phyloP scores from a whole-genome alignment of 2,888 invertebrate species.

The Rambutsinella grinnellia region DNA sequence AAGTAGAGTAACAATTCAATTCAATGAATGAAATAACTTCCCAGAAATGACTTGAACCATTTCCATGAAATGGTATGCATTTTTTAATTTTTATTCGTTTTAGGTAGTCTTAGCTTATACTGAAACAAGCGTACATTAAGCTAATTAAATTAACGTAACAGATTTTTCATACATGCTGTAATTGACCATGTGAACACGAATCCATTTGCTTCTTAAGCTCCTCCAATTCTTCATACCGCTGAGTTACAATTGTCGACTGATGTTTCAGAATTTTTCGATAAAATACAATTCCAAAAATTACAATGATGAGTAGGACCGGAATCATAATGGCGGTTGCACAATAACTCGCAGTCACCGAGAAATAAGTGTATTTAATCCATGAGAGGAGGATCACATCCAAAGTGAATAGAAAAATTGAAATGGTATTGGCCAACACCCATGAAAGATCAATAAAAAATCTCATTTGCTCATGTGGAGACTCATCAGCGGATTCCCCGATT shows the following conservation, averaged over 20 bases:
- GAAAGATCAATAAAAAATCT: conserved; percentile 52
- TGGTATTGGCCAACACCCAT: conserved; percentile 60
- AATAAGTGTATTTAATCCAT: conserved; percentile 60
- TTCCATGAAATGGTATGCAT: too few relatives aligned
- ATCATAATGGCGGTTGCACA: conserved; percentile 53
- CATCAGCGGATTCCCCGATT: conserved; percentile 36
- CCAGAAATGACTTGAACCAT: too few relatives aligned
- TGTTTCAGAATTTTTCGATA: conserved; percentile 43
- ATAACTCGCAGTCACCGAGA: conserved; percentile 37
- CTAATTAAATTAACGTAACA: too few relatives aligned
- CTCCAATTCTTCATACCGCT: not conserved
- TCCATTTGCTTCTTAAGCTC: not conserved
- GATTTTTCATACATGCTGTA: too few relatives aligned
- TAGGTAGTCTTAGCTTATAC: too few relatives aligned
- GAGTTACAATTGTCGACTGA: not conserved
- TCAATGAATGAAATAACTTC: too few relatives aligned
- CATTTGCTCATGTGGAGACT: conserved; percentile 61
- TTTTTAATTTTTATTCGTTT: too few relatives aligned
- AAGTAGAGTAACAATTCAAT: too few relatives aligned
- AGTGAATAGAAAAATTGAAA: conserved; percentile 59
- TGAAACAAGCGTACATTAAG: too few relatives aligned
- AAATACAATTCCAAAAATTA: conserved; percentile 59
- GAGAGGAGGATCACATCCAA: conserved; percentile 59
- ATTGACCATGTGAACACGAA: not conserved
- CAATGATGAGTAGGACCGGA: conserved; percentile 57